Conservation (phyloP, 2,797 vertebrate genomes). For the Sebastes paucispinis region DNA sequence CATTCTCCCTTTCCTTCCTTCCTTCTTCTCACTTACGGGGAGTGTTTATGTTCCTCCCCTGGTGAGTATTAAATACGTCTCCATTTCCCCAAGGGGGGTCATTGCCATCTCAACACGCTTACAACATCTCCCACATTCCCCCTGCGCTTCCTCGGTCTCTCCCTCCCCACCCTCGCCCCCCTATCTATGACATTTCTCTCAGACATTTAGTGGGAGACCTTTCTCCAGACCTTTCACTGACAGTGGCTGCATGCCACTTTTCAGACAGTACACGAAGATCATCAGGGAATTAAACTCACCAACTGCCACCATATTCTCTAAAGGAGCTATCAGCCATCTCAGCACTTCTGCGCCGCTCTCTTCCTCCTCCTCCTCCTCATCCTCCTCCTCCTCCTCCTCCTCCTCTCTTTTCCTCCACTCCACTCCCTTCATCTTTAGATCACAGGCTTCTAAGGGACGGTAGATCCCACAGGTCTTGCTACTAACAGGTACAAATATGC, state of each 20-base stretch:
- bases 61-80: conserved; percentile 48
- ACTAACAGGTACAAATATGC: conserved; percentile 60
- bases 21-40: conserved; percentile 14
- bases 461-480: conserved; percentile 52
- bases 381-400: not conserved
- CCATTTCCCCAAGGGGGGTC: conserved; percentile 31
- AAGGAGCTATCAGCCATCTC: conserved; percentile 61
- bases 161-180: not conserved
- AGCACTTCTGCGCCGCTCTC: conserved; percentile 24
- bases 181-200: conserved; percentile 60
- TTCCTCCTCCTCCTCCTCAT: not conserved
- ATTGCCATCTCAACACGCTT: conserved; percentile 47
- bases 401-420: conserved; percentile 18
- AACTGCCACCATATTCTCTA: conserved; percentile 58
- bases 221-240: conserved; percentile 45
- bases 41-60: conserved; percentile 39
- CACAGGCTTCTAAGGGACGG: conserved; percentile 46
- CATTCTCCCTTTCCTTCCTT: not conserved
- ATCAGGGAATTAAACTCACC: conserved; percentile 55
- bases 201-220: conserved; percentile 58
- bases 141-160: not conserved
- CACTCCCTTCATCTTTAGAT: conserved; percentile 52
- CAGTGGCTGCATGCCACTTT: conserved; percentile 17
- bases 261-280: conserved; percentile 39
- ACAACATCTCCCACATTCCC: conserved; percentile 16